A percentile compares a stretch with the other conserved stretches of the same genome.
These are phyloP conservation scores for Agriopis aurantiaria DNA, from an alignment of 2,888 invertebrate species.

Conservation along the genomic window DNA sequence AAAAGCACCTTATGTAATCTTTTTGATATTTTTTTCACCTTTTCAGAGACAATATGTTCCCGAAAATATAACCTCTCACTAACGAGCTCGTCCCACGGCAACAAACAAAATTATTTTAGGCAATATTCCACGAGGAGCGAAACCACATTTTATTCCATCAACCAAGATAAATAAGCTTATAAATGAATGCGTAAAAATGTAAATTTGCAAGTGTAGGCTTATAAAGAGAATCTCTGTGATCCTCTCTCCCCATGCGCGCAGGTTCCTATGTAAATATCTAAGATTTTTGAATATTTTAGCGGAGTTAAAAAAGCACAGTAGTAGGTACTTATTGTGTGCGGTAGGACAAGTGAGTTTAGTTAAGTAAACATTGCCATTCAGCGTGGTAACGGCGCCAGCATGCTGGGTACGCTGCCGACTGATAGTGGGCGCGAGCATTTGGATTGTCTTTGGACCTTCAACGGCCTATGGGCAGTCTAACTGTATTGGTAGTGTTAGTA, in stretches of 20 bases:
- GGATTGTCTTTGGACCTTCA: too few species aligned
- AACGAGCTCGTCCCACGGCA: constrained; percentile 1
- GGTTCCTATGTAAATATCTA: constrained; percentile 2
- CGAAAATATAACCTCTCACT: background rate
- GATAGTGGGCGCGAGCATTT: too few species aligned
- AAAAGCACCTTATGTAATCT: background rate
- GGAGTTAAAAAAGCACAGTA: background rate
- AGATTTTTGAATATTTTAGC: constrained; percentile 1
- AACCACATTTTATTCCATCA: constrained; percentile 25
- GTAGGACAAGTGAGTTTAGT: background rate
- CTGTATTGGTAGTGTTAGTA: too few species aligned
- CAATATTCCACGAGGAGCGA: constrained; percentile 11
- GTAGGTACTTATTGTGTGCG: too few species aligned
- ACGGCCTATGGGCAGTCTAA: too few species aligned
- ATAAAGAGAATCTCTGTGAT: constrained; percentile 12
- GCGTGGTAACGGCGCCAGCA: too few species aligned
- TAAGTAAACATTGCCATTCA: too few species aligned
- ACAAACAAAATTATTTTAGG: constrained; percentile 12
- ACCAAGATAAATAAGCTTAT: constrained; percentile 20
- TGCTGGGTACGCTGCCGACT: too few species aligned
- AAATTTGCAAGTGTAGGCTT: constrained; percentile 22
- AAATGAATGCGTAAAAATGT: constrained; percentile 26
- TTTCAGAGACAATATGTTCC: background rate
- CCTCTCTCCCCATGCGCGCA: background rate
- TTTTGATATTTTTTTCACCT: background rate